Conservation (phyloP, 2,888 invertebrate genomes). For the Sphinx pinastri region DNA sequence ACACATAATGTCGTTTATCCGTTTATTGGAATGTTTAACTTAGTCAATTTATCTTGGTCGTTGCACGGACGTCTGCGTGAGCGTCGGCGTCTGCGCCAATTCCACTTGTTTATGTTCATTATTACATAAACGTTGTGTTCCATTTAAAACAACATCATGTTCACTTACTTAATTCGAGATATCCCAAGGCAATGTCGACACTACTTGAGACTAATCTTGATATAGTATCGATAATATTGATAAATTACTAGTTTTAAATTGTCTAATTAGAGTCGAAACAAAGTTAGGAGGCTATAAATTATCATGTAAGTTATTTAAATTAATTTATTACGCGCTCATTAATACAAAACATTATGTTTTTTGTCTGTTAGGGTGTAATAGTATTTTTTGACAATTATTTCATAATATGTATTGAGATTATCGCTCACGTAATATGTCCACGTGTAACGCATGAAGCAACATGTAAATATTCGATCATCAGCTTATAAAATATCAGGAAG, state of each 20-base stretch:
- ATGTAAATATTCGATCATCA: slow-evolving; percentile 16
- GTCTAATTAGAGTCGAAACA: too few relatives aligned
- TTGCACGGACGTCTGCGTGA: background rate
- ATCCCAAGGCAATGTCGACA: background rate
- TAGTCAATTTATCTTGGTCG: slow-evolving; percentile 4
- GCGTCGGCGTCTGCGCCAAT: background rate
- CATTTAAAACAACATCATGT: background rate
- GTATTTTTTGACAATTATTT: background rate
- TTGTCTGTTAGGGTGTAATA: background rate
- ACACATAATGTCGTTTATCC: slow-evolving; percentile 2
- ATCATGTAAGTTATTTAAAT: background rate
- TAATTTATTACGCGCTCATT: background rate
- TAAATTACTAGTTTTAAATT: too few relatives aligned
- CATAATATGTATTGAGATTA: slow-evolving; percentile 1
- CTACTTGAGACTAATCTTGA: background rate
- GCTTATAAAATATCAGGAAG: slow-evolving; percentile 6
- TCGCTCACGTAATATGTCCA: background rate
- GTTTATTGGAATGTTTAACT: slow-evolving; percentile 15
- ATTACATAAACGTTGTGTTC: background rate
- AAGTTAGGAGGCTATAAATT: too few relatives aligned
- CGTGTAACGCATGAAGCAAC: slow-evolving; percentile 2
- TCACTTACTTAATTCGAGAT: background rate
- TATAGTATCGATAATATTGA: background rate
- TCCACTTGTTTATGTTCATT: slow-evolving; percentile 12
- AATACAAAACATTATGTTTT: background rate